Evolutionary conservation across 2,113 vertebrate genomes (phyloP), one percentile per base, ranked within the genome.

Genomic region (Catharus bicknelli): DNA sequence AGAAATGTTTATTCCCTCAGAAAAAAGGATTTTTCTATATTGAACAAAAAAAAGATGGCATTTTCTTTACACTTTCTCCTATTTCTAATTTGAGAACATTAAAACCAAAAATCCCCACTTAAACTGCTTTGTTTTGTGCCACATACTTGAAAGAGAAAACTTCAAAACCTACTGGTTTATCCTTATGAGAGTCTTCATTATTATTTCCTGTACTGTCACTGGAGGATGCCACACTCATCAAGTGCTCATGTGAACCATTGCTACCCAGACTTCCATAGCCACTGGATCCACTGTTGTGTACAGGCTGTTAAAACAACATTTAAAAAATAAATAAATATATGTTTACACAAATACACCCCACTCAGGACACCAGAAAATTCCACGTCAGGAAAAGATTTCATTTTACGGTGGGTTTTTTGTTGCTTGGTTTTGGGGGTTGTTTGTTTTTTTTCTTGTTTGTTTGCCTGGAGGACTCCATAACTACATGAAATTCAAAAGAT

Each of bases 181-280:
- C 95, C 80, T 93, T 98, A 45, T 77, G 88, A 7, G 93, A 67
- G 27, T 99, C 98, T 90, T 99, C 98, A 70, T 96, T 97, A 62
- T 94, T 77, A 29, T 97, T 98, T 25, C 98, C 98, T 4, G 98
- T 98, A 96, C 98, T 98, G 91, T 99, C 99, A 20, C 98, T 99
- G 94, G 99, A 99, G 17, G 99, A 99, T n/a, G 98, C 97, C 92
- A 98, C 97, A 75, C 98, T 99, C 97, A 98, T 97, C 73, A 98
- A 97, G 34, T 98, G 98, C 67, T 99, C 99, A 2, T 99, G 98
- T 23, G 99, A 99, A 47, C 98, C 99, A 8, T 98, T 99, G 97
- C 99, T 99, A 59, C 98, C 99, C 43, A 99, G 97, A 95, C 99
- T 99, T 42, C 99, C 98, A 7, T 99, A 99, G 87, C 99, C 99